Evolutionary conservation across 1,140 invertebrate genomes (phyloP).

Genomic region (Diploscapter pachys): DNA sequence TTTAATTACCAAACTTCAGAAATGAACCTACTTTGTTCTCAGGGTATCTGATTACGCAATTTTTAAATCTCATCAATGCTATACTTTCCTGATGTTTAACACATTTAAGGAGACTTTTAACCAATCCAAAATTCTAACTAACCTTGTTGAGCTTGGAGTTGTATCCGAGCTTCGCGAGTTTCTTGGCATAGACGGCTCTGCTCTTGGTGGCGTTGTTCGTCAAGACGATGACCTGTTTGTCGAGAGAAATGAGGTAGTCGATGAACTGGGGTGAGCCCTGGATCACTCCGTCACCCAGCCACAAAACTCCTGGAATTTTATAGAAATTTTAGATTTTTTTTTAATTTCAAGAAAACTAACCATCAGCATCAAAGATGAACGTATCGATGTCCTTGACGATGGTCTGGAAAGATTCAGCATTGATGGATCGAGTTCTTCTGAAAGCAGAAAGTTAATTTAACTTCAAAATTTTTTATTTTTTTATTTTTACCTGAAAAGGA

Average conservation of each 20-base stretch:
- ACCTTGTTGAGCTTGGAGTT: conserved; percentile 33
- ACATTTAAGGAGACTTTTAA: no score
- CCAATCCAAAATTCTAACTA: neutral
- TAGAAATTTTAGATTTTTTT: neutral
- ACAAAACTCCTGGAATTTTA: conserved; percentile 46
- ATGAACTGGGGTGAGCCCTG: conserved; percentile 49
- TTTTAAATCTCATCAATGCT: no score
- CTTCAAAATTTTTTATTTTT: no score
- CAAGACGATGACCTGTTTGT: conserved; percentile 51
- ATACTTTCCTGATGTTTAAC: no score
- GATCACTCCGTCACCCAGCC: conserved; percentile 51
- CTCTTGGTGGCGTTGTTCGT: conserved; percentile 57
- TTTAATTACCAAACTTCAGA: conserved; percentile 4
- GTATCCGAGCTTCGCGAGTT: conserved; percentile 51
- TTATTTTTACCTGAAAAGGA: no score
- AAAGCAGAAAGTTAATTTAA: no score
- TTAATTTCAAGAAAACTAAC: conserved; percentile 20
- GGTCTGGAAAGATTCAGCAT: conserved; percentile 32
- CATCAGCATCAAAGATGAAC: conserved; percentile 58
- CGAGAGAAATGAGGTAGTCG: conserved; percentile 39
- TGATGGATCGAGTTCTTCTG: neutral
- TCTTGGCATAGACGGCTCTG: conserved; percentile 54
- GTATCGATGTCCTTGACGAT: conserved; percentile 51
- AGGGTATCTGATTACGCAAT: no score
- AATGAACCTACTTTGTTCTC: neutral